phyloP scores from a whole-genome alignment of 2,888 invertebrate species.

The Corythucha ciliata region DNA sequence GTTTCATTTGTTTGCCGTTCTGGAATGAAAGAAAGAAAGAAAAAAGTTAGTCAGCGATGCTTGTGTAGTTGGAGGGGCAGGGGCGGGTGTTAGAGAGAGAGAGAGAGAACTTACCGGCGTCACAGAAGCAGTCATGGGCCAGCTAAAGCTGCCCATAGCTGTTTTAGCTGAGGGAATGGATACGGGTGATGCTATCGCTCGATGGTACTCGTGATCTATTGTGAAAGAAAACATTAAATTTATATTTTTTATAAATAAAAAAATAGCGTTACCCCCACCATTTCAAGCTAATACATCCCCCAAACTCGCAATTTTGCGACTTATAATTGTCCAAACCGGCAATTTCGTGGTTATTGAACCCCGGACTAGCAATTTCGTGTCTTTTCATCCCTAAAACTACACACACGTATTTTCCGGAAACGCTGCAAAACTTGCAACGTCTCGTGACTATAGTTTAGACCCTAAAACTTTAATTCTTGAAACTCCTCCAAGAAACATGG shows the following conservation, averaged over 20 bases:
- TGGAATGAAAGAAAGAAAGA: constrained; percentile 33
- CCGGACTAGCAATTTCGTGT: too few relatives aligned
- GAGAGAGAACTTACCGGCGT: too few relatives aligned
- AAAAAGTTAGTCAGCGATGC: not conserved
- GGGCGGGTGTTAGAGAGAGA: not conserved
- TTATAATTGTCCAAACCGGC: too few relatives aligned
- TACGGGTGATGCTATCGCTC: constrained; percentile 42
- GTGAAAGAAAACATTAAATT: constrained; percentile 2
- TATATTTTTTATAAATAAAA: too few relatives aligned
- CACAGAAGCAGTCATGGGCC: constrained; percentile 35
- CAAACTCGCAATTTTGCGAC: too few relatives aligned
- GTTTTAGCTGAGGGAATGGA: constrained; percentile 39
- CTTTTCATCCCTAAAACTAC: too few relatives aligned
- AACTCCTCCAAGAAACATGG: not conserved
- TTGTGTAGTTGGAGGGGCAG: not conserved
- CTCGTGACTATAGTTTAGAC: too few relatives aligned
- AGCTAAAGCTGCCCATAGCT: constrained; percentile 31
- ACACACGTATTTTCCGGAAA: too few relatives aligned
- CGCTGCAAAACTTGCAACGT: too few relatives aligned
- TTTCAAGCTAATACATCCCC: too few relatives aligned
- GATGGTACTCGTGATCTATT: constrained; percentile 77
- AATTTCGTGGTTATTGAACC: too few relatives aligned
- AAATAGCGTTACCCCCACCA: too few relatives aligned
- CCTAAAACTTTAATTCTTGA: not conserved
- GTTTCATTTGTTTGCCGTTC: constrained; percentile 59